Evolutionary conservation across 2,113 vertebrate genomes (phyloP).

Genomic region (Circaetus cinerascens): DNA sequence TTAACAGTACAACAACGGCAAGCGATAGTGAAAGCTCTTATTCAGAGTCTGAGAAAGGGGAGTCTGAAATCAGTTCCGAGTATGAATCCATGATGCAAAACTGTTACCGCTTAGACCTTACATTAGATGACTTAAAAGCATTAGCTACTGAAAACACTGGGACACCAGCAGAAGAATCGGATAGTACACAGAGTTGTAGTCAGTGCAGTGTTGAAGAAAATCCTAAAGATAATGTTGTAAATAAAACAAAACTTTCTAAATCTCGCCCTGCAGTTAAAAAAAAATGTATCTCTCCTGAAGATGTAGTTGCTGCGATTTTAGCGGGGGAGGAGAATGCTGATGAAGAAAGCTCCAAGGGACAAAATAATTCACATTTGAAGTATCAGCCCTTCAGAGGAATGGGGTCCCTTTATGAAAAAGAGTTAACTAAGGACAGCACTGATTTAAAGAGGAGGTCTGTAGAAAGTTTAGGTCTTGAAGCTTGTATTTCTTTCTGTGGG

Average conservation of each 20-base stretch:
- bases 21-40: slow-evolving; percentile 10
- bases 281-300: slow-evolving; percentile 73
- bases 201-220: not conserved
- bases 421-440: not conserved
- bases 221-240: not conserved
- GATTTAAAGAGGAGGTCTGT: not conserved
- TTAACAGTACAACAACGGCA: not conserved
- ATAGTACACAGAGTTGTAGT: not conserved
- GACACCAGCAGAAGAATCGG: not conserved
- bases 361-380: not conserved
- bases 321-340: slow-evolving; percentile 59
- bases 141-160: slow-evolving; percentile 61
- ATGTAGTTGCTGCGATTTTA: slow-evolving; percentile 84
- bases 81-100: slow-evolving; percentile 85
- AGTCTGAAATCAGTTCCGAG: slow-evolving; percentile 72
- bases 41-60: slow-evolving; percentile 28
- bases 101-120: slow-evolving; percentile 77
- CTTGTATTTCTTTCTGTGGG: not conserved
- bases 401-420: slow-evolving; percentile 57
- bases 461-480: not conserved
- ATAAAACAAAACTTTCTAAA: not conserved
- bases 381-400: slow-evolving; percentile 85
- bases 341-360: slow-evolving; percentile 47
- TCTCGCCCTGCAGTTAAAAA: not conserved
- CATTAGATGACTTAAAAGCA: slow-evolving; percentile 80